These are phyloP conservation scores for Drosophila carrolli DNA, from an alignment of 1,140 invertebrate species.

Conservation along the genomic window DNA sequence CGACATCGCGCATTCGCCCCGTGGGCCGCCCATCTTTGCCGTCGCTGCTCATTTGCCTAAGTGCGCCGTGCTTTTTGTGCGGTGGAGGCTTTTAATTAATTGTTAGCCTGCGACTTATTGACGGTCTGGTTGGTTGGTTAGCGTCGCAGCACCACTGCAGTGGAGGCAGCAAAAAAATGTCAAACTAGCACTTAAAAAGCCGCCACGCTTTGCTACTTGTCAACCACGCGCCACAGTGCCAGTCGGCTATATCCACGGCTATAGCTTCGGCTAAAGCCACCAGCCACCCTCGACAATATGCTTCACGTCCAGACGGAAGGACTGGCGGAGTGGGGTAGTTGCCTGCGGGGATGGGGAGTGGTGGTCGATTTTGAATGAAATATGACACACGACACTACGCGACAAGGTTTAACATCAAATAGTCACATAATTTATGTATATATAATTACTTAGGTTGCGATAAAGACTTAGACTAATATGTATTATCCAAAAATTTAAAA, in stretches of 20 bases:
- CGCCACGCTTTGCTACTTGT: conserved; percentile 81
- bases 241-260: neutral
- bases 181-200: conserved; percentile 81
- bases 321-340: conserved; percentile 2
- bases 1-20: conserved; percentile 74
- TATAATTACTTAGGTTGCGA: too few species aligned
- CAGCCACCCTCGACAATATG: conserved; percentile 77
- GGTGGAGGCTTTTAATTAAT: conserved; percentile 79
- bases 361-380: conserved; percentile 33
- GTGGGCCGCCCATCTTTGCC: conserved; percentile 45
- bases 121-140: conserved; percentile 78
- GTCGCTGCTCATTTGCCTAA: conserved; percentile 77
- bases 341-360: conserved; percentile 15
- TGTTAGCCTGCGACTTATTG: conserved; percentile 80
- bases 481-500: too few species aligned
- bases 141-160: conserved; percentile 36
- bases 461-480: too few species aligned
- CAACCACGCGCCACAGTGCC: conserved; percentile 68
- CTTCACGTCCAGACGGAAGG: conserved; percentile 59
- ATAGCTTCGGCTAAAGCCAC: conserved; percentile 25
- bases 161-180: conserved; percentile 64
- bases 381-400: conserved; percentile 43
- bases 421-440: too few species aligned
- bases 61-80: conserved; percentile 64
- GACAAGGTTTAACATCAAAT: conserved; percentile 8